Base-by-base conservation (phyloP, 2,113 vertebrate species). In the Centropus unirufus region DNA sequence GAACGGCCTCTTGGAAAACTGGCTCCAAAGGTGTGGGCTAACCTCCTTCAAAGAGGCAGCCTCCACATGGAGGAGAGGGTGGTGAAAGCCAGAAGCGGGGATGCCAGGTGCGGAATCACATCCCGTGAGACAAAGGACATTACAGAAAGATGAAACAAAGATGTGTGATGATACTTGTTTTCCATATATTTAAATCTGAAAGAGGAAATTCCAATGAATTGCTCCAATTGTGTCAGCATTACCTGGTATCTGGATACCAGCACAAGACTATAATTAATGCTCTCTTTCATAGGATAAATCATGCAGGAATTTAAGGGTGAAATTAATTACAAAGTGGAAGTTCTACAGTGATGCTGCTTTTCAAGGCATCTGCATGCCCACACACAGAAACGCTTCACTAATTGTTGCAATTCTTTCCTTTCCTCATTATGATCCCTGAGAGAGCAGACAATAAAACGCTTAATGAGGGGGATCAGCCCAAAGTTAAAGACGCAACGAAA, bases 191-290 rank as follows among this genome's bases (percentile, higher is more conserved):
- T 76, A 68, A 30, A 84, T 68, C 9, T 17, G 61, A 88, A 93
- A 95, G 93, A 94, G 95, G 96, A 97, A 95, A 97, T 97, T 96
- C 94, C 96, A 96, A 86, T 75, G 64, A 96, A 96, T 81, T 90
- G 88, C 76, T 94, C 68, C 88, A 81, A 23, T 83, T 55, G 80
- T 96, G 93, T 96, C 95, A 96, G 94, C 4, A 3, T 92, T 81
- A 83, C 86, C 29, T 44, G 85, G 88, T 95, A 95, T 94, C 85
- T 93, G 92, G 64, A 17, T 95, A 93, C 83, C 5, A 9, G 52
- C 44, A 59, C 76, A 93, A 42, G 73, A 74, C 94, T 96, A 83
- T 96, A 97, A 96, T 97, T 97, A 97, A 86, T 58, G 64, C 72
- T 92, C 12, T 89, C 64, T 83, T 94, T 86, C 78, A 70, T 92